Conservation (phyloP, 2,113 vertebrate species). For the Corythoichthys haematopterus region DNA sequence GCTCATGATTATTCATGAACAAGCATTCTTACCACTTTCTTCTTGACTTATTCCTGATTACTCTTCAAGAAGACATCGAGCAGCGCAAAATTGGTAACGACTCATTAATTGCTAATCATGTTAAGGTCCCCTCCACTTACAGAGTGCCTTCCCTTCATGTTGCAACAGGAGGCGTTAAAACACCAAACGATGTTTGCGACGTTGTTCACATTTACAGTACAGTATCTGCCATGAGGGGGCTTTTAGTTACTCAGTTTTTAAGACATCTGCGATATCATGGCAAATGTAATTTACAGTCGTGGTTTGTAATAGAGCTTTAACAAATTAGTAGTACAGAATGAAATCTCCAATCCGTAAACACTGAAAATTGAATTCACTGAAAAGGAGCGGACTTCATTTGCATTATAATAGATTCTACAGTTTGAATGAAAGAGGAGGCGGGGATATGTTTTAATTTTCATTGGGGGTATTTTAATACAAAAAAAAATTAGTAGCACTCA, state of each 20-base stretch:
- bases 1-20: slow-evolving; percentile 3
- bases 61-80: slow-evolving; percentile 3
- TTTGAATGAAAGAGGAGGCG: not conserved
- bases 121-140: slow-evolving; percentile 2
- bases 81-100: slow-evolving; percentile 1
- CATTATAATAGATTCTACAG: not conserved
- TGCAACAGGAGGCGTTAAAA: not conserved
- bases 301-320: not conserved
- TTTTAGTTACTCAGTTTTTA: not conserved
- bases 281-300: not conserved
- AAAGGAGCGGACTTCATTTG: not conserved
- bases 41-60: slow-evolving; percentile 6
- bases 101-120: slow-evolving; percentile 13
- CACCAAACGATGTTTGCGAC: not conserved
- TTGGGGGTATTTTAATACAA: not conserved
- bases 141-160: not conserved
- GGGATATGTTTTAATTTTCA: not conserved
- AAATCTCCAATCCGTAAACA: not conserved
- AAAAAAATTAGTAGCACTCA: not conserved
- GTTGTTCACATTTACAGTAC: not conserved
- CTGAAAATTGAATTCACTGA: not conserved
- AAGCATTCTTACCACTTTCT: slow-evolving; percentile 4
- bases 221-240: not conserved
- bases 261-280: not conserved
- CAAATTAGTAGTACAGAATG: not conserved